Evolutionary conservation across 2,113 vertebrate species (phyloP).

Genomic region (Calyptomena viridis): DNA sequence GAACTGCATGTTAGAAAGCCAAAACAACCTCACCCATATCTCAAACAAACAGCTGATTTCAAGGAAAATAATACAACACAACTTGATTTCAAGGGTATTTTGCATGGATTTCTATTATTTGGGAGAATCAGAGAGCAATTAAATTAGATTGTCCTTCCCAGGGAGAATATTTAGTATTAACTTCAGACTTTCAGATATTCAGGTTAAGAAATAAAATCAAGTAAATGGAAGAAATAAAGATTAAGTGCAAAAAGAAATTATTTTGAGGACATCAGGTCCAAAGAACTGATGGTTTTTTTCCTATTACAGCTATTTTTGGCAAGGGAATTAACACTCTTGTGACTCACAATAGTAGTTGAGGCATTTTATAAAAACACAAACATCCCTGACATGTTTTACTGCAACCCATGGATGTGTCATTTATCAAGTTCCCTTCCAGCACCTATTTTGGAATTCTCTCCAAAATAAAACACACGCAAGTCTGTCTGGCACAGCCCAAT

Average conservation of each 20-base stretch:
- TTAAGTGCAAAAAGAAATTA: not conserved
- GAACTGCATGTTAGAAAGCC: fast-evolving
- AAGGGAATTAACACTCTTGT: not conserved
- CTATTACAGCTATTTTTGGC: not conserved
- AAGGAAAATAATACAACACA: not conserved
- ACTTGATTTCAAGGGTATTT: not conserved
- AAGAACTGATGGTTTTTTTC: not conserved
- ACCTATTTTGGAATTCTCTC: not conserved
- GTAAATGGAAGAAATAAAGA: not conserved
- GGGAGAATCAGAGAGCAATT: not conserved
- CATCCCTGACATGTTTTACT: not conserved
- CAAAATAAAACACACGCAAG: not conserved
- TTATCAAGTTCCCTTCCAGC: not conserved
- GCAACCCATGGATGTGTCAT: not conserved
- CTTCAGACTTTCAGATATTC: not conserved
- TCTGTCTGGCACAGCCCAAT: not conserved
- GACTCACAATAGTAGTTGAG: not conserved
- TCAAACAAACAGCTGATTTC: not conserved
- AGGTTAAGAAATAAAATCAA: not conserved
- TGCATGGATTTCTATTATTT: not conserved
- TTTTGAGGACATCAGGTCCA: fast-evolving
- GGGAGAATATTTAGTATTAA: not conserved
- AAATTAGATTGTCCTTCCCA: fast-evolving
- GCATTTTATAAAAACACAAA: not conserved
- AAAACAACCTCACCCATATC: fast-evolving